Evolutionary conservation across 2,797 vertebrate genomes (phyloP).

Genomic region (Avahi laniger): DNA sequence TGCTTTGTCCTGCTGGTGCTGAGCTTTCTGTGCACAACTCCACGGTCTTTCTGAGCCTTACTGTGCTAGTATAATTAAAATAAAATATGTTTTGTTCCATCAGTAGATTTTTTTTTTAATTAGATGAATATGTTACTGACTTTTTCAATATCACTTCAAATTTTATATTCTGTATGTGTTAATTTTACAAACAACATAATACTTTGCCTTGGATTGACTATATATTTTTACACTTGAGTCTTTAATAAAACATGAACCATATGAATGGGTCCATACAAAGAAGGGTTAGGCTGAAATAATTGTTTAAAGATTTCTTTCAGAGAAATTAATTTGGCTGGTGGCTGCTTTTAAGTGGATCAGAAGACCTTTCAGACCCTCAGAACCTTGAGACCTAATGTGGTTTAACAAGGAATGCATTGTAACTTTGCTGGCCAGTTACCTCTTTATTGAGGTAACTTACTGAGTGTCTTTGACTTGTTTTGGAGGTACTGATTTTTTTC

Average conservation of each 20-base stretch:
- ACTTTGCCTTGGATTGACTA: constrained; percentile 75
- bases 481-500: constrained; percentile 54
- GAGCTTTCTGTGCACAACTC: not conserved
- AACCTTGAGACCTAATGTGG: not conserved
- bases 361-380: not conserved
- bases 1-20: constrained; percentile 1
- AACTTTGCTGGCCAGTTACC: constrained; percentile 94
- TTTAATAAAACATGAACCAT: not conserved
- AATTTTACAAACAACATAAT: not conserved
- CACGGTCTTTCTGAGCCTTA: not conserved
- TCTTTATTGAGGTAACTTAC: constrained; percentile 79
- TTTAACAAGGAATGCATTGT: constrained; percentile 60
- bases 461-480: constrained; percentile 74
- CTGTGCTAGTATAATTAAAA: constrained; percentile 36
- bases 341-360: constrained; percentile 16
- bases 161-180: not conserved
- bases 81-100: constrained; percentile 64
- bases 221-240: not conserved
- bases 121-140: constrained; percentile 16
- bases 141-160: not conserved
- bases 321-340: constrained; percentile 77
- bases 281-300: not conserved
- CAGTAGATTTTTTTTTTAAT: constrained; percentile 27
- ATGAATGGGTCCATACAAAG: constrained; percentile 1
- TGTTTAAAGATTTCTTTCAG: constrained; percentile 55